Evolutionary conservation across 2,113 vertebrate species (phyloP).

Genomic region (Ranitomeya variabilis): DNA sequence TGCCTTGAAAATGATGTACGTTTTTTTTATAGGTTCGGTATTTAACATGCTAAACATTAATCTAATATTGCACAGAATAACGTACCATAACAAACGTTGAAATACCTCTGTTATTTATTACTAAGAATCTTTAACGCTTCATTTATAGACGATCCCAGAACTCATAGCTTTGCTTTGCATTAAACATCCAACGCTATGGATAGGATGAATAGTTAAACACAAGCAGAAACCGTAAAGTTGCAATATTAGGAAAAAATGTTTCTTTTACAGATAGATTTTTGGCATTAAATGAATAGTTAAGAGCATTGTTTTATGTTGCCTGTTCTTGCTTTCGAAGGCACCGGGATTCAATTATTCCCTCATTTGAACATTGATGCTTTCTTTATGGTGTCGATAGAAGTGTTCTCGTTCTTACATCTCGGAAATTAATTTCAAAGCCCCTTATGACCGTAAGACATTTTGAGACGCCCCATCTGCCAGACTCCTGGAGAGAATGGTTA

Average conservation of each 20-base stretch:
- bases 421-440: conserved; percentile 57
- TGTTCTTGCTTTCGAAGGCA: conserved; percentile 54
- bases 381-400: conserved; percentile 57
- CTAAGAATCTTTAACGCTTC: conserved; percentile 47
- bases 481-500: conserved; percentile 53
- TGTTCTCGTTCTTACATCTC: conserved; percentile 56
- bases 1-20: conserved; percentile 56
- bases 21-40: conserved; percentile 56
- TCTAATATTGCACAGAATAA: conserved; percentile 54
- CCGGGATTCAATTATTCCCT: conserved; percentile 58
- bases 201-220: conserved; percentile 50
- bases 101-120: conserved; percentile 58
- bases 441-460: conserved; percentile 58
- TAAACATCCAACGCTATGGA: conserved; percentile 38
- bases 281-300: conserved; percentile 58
- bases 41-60: conserved; percentile 56
- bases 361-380: conserved; percentile 59
- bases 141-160: conserved; percentile 3
- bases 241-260: conserved; percentile 57
- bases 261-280: conserved; percentile 58
- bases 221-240: conserved; percentile 56
- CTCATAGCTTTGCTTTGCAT: conserved; percentile 27
- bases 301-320: conserved; percentile 56
- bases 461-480: conserved; percentile 55
- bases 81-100: conserved; percentile 55